Base-by-base conservation (phyloP, 2,113 vertebrate genomes). In the Thryonomys swinderianus region DNA sequence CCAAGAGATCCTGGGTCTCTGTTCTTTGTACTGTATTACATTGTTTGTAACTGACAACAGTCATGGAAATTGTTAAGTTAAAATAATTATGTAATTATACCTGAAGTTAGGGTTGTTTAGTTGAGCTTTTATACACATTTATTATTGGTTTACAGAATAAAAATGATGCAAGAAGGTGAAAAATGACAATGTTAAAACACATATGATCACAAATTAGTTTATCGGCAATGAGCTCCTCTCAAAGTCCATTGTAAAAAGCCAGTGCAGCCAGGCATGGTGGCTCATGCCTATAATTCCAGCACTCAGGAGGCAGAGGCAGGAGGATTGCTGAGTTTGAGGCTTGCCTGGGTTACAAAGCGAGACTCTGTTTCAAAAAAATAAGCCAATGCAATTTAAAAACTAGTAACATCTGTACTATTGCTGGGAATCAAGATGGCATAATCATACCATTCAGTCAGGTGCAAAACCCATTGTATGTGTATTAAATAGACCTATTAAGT, bases 121-220 rank as follows among this genome's bases (percentile, higher is more conserved):
- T 21, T 88, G 66, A 92, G 16, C 30, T 82, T 95, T 76, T 73
- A 64, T 69, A 45, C 6, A 91, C 5, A 74, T 69, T 66, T 55
- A 42, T 34, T 62, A 34, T 74, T 84, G 51, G 42, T 82, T 96
- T 85, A 51, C 66, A 90, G 61, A 90, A 87, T 73, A 81, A 88
- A 85, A 82, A 30, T 66, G 76, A 90, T 67, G 27, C 55, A 57
- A 57, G 14, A 21, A 84, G 2, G 21, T 81, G 55, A 57, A 59
- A 78, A 87, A 79, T 84, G 42, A 83, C 95, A 92, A 69, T 76
- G 59, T 20, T 73, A 80, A 17, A 32, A 62, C 25, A 89, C 37
- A 87, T 74, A 66, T 40, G 55, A 96, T 57, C 55, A 57, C 17
- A 57, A 57, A 17, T 57, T 20, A 57, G 53, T 55, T 55, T 55